These are phyloP conservation scores for Myotis daubentonii DNA, from an alignment of 2,797 vertebrate species.

Conservation along the genomic window DNA sequence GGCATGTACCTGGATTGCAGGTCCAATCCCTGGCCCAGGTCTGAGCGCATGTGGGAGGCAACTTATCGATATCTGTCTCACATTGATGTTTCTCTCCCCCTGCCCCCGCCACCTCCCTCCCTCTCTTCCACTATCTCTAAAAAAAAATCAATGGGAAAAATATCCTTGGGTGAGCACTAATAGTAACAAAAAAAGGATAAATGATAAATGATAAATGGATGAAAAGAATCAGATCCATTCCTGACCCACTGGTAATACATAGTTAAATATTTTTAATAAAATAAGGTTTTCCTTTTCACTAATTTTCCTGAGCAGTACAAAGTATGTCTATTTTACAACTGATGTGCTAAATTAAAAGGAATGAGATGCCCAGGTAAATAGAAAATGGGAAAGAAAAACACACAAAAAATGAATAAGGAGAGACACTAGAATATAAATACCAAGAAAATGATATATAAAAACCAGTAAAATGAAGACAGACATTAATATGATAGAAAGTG, in stretches of 20 bases:
- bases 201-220: not conserved
- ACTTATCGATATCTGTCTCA: no score
- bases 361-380: not conserved
- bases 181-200: not conserved
- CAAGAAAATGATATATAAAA: not conserved
- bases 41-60: no score
- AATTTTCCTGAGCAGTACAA: not conserved
- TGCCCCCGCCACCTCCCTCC: no score
- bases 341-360: not conserved
- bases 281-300: not conserved
- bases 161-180: no score
- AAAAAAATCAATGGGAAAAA: no score
- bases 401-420: not conserved
- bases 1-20: no score
- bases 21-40: no score
- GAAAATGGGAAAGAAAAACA: not conserved
- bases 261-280: conserved; percentile 28
- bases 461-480: not conserved
- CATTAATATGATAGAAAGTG: not conserved
- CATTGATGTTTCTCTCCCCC: no score
- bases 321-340: not conserved
- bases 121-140: no score
- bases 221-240: not conserved
- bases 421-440: not conserved
- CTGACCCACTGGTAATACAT: not conserved